Percentiles rank a stretch among this genome's conserved stretches.
phyloP scores from a whole-genome alignment of 2,113 vertebrate genomes.

The Calyptomena viridis region DNA sequence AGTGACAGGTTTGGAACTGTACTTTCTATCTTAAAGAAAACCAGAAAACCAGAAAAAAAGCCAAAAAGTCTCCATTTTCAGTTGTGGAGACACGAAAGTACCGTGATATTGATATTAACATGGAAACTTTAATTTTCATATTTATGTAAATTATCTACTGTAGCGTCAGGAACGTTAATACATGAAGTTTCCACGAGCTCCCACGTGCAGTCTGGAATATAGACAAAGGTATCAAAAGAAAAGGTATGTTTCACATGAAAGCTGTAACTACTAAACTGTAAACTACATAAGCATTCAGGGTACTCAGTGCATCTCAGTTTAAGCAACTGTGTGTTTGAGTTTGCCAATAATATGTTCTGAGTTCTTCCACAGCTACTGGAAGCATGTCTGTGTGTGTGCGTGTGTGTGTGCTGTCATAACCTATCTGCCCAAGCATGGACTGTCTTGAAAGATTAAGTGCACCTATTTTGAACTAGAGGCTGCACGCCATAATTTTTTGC shows the following conservation, averaged over 20 bases:
- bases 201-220: slow-evolving; percentile 15
- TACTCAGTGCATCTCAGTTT: slow-evolving; percentile 16
- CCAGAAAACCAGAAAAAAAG: neutral
- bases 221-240: neutral
- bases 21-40: neutral
- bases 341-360: slow-evolving; percentile 37
- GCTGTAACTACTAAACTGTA: neutral
- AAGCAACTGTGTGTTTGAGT: slow-evolving; percentile 36
- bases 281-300: neutral
- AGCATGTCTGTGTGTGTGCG: neutral
- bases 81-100: neutral
- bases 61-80: neutral
- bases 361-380: slow-evolving; percentile 6
- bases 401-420: slow-evolving; percentile 68
- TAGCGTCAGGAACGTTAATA: slow-evolving; percentile 52
- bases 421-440: slow-evolving; percentile 77
- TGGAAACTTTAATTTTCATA: slow-evolving; percentile 38
- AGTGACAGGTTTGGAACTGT: slow-evolving; percentile 7
- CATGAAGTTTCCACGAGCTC: neutral
- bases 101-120: neutral
- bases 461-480: slow-evolving; percentile 80
- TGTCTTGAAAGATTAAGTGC: slow-evolving; percentile 82
- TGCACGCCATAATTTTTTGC: slow-evolving; percentile 90
- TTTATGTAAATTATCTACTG: slow-evolving; percentile 22
- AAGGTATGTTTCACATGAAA: neutral